Evolutionary conservation across 2,113 vertebrate genomes (phyloP), one percentile per base, ranked within the genome.

Genomic region (Sinocyclocheilus rhinocerous): DNA sequence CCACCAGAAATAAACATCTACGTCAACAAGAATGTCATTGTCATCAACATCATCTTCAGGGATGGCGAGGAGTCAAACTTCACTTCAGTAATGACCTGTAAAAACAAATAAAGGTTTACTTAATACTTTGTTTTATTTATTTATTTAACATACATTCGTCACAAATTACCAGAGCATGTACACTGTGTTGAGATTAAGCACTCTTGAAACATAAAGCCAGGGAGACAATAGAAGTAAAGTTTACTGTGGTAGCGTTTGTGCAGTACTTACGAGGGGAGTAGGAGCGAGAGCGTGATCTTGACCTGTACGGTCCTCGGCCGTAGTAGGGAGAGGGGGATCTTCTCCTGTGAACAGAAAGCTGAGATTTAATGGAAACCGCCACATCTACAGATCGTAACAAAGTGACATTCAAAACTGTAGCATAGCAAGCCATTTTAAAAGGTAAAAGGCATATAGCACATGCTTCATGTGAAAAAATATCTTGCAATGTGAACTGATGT

Each of bases 271-370:
- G 96, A 90, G 98, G 98, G 39, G 98, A 98, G 86, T 98, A 99
- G 26, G 98, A 99, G 3, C 96, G 96, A 61, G 98, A 99, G 80
- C 98, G 95, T 83, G 97, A 99, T 1, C 96, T 95, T 84, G 98
- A 98, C 52, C 97, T 96, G 93, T 98, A 99, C 33, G 96, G 95
- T 63, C 97, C 96, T 72, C 97, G 95, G 91, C 96, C 97, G 89
- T 98, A 99, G 84, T 99, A 98, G 0, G 97, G 98, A 85, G 98
- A 99, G 0, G 98, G 98, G 24, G 98, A 99, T 84, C 97, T 93
- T 81, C 97, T 96, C 94, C 97, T 99, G 91, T 59, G 7, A 84
- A 75, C 69, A 75, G 22, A 83, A 39, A 84, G 39, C 3, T 7
- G 15, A 26, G 13, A 55, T 29, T 48, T 67, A 72, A 73, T 26